A percentile compares a stretch with the other conserved stretches of the same genome.
phyloP scores from a whole-genome alignment of 1,140 invertebrate species.

The Araneus ventricosus region DNA sequence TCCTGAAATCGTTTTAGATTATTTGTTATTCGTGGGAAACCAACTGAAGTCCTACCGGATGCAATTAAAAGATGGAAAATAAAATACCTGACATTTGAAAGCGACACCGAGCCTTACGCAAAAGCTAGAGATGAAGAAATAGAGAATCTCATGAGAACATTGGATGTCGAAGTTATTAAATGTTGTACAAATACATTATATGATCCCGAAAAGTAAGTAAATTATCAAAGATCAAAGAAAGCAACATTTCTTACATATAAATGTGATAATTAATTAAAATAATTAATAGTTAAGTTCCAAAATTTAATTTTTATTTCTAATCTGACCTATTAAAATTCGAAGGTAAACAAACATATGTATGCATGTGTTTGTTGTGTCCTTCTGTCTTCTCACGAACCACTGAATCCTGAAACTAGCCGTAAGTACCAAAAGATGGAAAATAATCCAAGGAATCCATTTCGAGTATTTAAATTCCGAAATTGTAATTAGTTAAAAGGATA shows the following conservation, averaged over 20 bases:
- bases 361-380: too few species aligned
- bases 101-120: constrained; percentile 69
- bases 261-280: background rate
- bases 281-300: background rate
- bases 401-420: too few species aligned
- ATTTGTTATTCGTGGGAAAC: constrained; percentile 64
- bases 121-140: constrained; percentile 60
- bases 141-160: constrained; percentile 43
- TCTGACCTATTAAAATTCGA: too few species aligned
- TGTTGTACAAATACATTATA: constrained; percentile 46
- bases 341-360: too few species aligned
- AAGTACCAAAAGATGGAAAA: too few species aligned
- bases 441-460: too few species aligned
- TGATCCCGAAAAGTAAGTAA: constrained; percentile 59
- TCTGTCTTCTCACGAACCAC: too few species aligned
- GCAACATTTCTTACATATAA: background rate
- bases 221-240: background rate
- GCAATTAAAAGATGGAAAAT: constrained; percentile 59
- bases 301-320: background rate
- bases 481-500: too few species aligned
- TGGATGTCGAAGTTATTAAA: constrained; percentile 56
- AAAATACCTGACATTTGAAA: constrained; percentile 61
- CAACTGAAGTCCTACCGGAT: constrained; percentile 59
- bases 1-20: constrained; percentile 36
- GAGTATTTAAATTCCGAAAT: too few species aligned